Conservation (phyloP, 1,140 invertebrate genomes). For the Drosophila quadrilineata region DNA sequence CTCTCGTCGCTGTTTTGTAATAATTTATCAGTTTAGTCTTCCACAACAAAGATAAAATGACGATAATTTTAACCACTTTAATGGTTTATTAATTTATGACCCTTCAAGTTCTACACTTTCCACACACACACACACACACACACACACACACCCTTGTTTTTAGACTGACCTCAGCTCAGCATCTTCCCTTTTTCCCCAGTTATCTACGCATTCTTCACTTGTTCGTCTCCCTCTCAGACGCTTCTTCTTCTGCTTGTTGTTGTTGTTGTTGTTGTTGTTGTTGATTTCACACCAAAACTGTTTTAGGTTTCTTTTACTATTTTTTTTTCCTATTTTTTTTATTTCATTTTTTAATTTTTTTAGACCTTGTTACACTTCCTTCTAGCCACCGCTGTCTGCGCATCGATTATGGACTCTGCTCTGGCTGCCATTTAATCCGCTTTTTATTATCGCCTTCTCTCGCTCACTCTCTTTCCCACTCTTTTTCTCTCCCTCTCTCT, state of each 20-base stretch:
- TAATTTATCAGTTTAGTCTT: slow-evolving; percentile 81
- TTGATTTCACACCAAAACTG: slow-evolving; percentile 68
- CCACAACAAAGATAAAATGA: slow-evolving; percentile 79
- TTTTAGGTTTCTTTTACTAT: slow-evolving; percentile 47
- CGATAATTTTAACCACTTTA: slow-evolving; percentile 81
- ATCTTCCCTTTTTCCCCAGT: background rate
- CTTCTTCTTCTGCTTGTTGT: background rate
- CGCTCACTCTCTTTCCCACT: background rate
- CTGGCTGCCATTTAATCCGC: slow-evolving; percentile 68
- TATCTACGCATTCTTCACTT: background rate
- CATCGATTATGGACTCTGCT: slow-evolving; percentile 68
- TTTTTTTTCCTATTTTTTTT: slow-evolving; percentile 57
- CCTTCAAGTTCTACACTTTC: slow-evolving; percentile 80
- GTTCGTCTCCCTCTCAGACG: background rate
- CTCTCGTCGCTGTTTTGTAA: slow-evolving; percentile 69
- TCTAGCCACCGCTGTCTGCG: slow-evolving; percentile 45
- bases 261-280: slow-evolving; percentile 27
- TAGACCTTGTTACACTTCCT: slow-evolving; percentile 50
- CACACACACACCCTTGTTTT: slow-evolving; percentile 10
- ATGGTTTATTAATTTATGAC: slow-evolving; percentile 82
- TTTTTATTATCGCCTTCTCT: slow-evolving; percentile 77
- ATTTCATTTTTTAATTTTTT: slow-evolving; percentile 16
- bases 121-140: slow-evolving; percentile 41
- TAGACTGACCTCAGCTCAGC: background rate
- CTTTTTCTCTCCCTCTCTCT: background rate